Conservation (phyloP, 64 coral and sea anemone species). For the Catalaphyllia jardinei region DNA sequence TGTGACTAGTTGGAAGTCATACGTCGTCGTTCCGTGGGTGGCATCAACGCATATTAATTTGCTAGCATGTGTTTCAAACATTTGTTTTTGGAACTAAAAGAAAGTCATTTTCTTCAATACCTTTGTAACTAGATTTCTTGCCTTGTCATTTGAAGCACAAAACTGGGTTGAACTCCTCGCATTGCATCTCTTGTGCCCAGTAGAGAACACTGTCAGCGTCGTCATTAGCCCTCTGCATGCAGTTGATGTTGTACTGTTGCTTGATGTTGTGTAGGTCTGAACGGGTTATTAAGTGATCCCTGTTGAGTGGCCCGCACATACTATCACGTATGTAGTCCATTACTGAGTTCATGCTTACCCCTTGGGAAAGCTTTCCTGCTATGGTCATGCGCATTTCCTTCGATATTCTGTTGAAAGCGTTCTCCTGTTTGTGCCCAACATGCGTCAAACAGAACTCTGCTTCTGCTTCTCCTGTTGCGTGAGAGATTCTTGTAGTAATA, state of each 20-base stretch:
- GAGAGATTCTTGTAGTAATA: background rate
- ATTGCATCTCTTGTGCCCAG: too few species aligned
- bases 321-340: constrained; percentile 26
- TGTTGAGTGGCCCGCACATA: background rate
- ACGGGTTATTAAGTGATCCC: background rate
- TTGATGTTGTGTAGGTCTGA: background rate
- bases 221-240: background rate
- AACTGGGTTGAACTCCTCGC: too few species aligned
- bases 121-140: too few species aligned
- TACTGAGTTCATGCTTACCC: background rate
- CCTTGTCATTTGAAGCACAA: too few species aligned
- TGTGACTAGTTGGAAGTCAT: too few species aligned
- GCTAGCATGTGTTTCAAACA: background rate
- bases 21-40: too few species aligned
- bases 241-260: background rate
- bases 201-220: too few species aligned
- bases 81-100: constrained; percentile 23
- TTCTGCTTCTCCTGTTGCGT: background rate
- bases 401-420: background rate
- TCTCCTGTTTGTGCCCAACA: constrained; percentile 34
- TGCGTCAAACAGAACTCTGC: constrained; percentile 31
- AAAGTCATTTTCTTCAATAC: background rate
- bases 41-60: too few species aligned
- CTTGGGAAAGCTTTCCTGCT: constrained; percentile 14
- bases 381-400: constrained; percentile 34